Percentiles rank a stretch among this genome's conserved stretches.
These are phyloP conservation scores for Griposia aprilina DNA, from an alignment of 2,888 invertebrate species.

Conservation along the genomic window DNA sequence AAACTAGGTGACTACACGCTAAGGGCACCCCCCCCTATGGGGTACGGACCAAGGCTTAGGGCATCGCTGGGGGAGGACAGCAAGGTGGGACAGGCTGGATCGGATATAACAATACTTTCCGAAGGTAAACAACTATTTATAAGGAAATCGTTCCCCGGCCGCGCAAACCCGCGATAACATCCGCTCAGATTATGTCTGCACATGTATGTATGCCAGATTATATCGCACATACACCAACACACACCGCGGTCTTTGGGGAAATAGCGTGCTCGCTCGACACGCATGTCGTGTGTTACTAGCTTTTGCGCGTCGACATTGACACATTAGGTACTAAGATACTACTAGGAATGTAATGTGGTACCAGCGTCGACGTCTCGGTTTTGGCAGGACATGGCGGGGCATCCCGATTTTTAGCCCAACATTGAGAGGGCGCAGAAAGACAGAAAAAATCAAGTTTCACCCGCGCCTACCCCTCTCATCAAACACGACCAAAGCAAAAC, in stretches of 20 bases:
- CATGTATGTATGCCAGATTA: constrained; percentile 27
- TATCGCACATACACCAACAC: constrained; percentile 8
- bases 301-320: neutral
- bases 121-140: constrained; percentile 26
- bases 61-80: no score
- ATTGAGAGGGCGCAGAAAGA: no score
- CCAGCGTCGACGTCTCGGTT: neutral
- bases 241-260: constrained; percentile 28
- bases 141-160: constrained; percentile 20
- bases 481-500: no score
- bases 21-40: no score
- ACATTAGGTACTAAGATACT: neutral
- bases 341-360: neutral
- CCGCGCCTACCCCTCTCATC: no score
- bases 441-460: no score
- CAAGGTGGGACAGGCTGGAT: no score
- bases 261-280: constrained; percentile 12
- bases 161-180: constrained; percentile 27
- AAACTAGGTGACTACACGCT: no score
- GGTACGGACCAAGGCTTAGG: no score
- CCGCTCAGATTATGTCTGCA: constrained; percentile 35
- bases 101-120: neutral
- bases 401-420: no score
- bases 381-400: no score
- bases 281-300: neutral